Base-by-base conservation (phyloP, 2,113 vertebrate genomes). In the Ammodytes marinus region DNA sequence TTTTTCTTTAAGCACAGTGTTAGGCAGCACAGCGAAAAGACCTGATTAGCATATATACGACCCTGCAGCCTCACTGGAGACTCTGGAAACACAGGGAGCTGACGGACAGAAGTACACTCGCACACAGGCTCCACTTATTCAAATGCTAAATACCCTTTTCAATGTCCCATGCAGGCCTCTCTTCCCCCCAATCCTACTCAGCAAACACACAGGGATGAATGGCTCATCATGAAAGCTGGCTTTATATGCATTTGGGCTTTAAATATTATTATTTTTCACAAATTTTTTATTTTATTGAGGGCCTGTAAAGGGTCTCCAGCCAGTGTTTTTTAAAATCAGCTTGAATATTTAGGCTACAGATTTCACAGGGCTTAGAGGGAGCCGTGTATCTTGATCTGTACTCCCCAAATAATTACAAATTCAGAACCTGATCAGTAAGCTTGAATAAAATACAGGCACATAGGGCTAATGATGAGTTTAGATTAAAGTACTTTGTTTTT, bases 41-140 rank as follows among this genome's bases (percentile, higher is more conserved):
- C 61, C 80, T 79, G 66, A 94, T 95, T 95, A 92, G 92, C 94
- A 93, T 95, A 93, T 93, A 89, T 87, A 94, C 93, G 85, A 91
- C 86, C 84, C 65, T 68, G 82, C 90, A 82, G 84, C 72, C 88
- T 94, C 83, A 52, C 86, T 76, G 77, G 79, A 85, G 17, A 92
- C 67, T 74, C 79, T 82, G 88, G 83, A 82, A 93, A 80, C 86
- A 85, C 60, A 82, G 84, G 80, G 77, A 85, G 79, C 69, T 74
- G 88, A 84, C 89, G 73, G 69, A 92, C 89, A 91, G 50, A 80
- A 88, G 90, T 88, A 84, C 85, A 87, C 88, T 92, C 55, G 57
- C 80, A 90, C 84, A 91, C 90, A 88, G 86, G 81, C 88, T 79
- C 75, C 54, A 74, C 77, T 84, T 82, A 92, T 90, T 94, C 86